A percentile compares a stretch with the other conserved stretches of the same genome.
Conservation (phyloP, 37 sponge, comb jelly and placozoan species). For the Halichondria panicea region DNA sequence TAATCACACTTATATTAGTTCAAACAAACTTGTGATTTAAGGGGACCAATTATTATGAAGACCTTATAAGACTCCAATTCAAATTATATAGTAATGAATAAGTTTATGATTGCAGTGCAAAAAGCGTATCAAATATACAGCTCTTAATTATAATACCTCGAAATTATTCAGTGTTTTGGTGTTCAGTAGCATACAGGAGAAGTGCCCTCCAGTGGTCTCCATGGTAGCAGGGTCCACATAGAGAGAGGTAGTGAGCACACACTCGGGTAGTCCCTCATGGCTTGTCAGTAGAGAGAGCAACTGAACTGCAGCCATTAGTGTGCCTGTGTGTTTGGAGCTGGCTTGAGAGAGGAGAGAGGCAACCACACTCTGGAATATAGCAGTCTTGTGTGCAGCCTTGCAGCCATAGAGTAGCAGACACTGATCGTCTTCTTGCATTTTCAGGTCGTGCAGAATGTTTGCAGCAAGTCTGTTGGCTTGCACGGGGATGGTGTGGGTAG, state of each 20-base stretch:
- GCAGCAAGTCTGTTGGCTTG: neutral
- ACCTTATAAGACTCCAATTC: no score
- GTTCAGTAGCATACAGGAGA: slow-evolving; percentile 17
- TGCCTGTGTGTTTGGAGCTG: no score
- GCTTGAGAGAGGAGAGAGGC: no score
- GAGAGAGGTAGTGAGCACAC: neutral
- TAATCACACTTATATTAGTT: no score
- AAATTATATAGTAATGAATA: no score
- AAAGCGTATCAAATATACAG: neutral
- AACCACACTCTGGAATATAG: no score
- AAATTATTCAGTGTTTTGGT: neutral
- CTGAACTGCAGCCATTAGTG: neutral
- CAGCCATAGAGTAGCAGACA: slow-evolving; percentile 15
- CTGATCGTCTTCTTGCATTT: slow-evolving; percentile 13
- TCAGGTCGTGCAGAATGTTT: neutral
- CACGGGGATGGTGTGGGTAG: neutral
- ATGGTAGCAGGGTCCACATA: neutral
- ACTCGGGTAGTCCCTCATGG: neutral
- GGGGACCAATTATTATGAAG: neutral
- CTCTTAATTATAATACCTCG: neutral
- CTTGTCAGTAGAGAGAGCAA: neutral
- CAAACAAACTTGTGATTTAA: neutral
- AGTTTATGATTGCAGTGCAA: neutral
- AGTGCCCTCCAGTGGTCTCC: neutral
- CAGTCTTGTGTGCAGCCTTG: slow-evolving; percentile 10